Evolutionary conservation across 2,797 vertebrate genomes (phyloP).

Genomic region (Poeciliopsis presidionis): DNA sequence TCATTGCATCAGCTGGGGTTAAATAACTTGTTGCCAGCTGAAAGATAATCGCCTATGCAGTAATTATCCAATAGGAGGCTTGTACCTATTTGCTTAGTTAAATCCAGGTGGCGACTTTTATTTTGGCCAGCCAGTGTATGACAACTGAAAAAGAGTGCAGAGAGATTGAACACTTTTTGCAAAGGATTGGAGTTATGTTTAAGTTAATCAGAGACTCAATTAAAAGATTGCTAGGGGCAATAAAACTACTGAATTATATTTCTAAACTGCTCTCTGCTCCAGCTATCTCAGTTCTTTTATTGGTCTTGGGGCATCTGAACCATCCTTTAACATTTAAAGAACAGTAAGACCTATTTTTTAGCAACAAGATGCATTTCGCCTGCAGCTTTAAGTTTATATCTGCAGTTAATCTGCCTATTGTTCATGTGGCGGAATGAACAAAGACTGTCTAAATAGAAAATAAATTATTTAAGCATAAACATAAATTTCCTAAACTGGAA

Average conservation of each 20-base stretch:
- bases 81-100: too few relatives aligned
- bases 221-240: neutral
- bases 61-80: too few relatives aligned
- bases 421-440: constrained; percentile 28
- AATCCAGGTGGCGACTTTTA: too few relatives aligned
- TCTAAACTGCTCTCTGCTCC: neutral
- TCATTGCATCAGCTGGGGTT: too few relatives aligned
- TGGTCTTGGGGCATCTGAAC: neutral
- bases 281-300: neutral
- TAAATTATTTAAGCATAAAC: neutral
- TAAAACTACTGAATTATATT: neutral
- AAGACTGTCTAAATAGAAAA: neutral
- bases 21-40: too few relatives aligned
- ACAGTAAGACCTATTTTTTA: constrained; percentile 19
- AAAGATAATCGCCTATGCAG: too few relatives aligned
- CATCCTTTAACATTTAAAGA: neutral
- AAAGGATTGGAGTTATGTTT: neutral
- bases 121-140: too few relatives aligned
- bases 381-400: constrained; percentile 27
- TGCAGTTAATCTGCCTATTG: constrained; percentile 24
- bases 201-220: neutral
- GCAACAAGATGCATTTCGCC: constrained; percentile 31
- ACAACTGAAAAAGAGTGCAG: neutral
- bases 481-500: neutral
- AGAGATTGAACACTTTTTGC: neutral